Evolutionary conservation across 2,888 invertebrate species (phyloP).

Genomic region (Choristoneura rosaceana): DNA sequence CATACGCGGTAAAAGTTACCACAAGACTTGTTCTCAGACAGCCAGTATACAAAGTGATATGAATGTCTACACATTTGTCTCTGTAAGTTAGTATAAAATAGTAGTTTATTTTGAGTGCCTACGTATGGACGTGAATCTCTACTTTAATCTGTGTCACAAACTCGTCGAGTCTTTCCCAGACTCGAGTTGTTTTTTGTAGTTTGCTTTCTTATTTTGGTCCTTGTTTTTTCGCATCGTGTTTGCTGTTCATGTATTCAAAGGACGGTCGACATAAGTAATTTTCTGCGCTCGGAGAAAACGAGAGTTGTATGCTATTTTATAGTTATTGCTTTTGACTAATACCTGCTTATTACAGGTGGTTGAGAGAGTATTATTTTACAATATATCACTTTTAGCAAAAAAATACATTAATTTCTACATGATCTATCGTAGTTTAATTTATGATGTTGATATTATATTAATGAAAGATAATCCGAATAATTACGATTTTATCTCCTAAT

Average conservation of each 20-base stretch:
- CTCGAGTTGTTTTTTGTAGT: conserved; percentile 58
- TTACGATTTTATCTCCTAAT: not conserved
- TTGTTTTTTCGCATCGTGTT: conserved; percentile 62
- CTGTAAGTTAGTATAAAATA: conserved; percentile 44
- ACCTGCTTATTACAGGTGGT: not conserved
- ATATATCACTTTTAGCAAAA: too few relatives aligned
- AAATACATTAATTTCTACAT: not conserved
- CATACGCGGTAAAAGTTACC: conserved; percentile 58
- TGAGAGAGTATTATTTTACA: not conserved
- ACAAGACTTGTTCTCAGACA: conserved; percentile 35
- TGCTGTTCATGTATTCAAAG: conserved; percentile 56
- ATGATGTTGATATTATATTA: not conserved
- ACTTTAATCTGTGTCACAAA: conserved; percentile 61
- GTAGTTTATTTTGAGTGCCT: conserved; percentile 42
- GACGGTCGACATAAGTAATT: conserved; percentile 49
- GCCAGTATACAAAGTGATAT: conserved; percentile 42
- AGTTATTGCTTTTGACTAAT: conserved; percentile 1
- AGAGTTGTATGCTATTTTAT: conserved; percentile 53
- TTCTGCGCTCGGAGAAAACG: conserved; percentile 63
- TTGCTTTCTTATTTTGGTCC: conserved; percentile 71
- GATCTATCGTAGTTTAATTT: not conserved
- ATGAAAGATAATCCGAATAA: not conserved
- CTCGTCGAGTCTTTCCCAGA: conserved; percentile 60
- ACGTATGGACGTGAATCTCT: conserved; percentile 61
- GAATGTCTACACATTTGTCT: conserved; percentile 41